Base-by-base conservation (phyloP, 1,140 invertebrate genomes). In the Mamestra configurata region DNA sequence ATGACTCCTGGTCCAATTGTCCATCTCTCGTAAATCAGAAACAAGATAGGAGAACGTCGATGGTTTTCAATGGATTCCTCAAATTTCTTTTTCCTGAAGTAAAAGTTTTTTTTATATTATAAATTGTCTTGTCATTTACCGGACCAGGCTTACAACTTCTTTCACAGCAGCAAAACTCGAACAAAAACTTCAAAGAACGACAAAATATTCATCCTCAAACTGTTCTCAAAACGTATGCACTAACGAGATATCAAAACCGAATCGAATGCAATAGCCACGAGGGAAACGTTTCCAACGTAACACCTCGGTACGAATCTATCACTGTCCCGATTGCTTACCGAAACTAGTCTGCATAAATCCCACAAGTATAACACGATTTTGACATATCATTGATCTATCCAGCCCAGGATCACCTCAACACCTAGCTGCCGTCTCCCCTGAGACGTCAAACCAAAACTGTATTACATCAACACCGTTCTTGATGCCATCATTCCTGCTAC, bases 381-480 rank as follows among this genome's bases (percentile, higher is more conserved):
- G 92, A 93, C 92, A 90, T 90, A 91, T 87, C 90, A 93, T 92
- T 93, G 92, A 92, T 93, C 88, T 92, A 91, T 90, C 88, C 77
- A 84, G 86, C 85, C 82, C 87, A 80, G 83, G 81, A 92, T 90
- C 89, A 90, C 86, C 86, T 91, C 89, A 87, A 90, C 92, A 92
- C 90, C 91, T 91, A 87, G 88, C 84, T 88, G 77, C 82, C 79
- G 79, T 80, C 86, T 88, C 89, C 81, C 86, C 31, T 35, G 82
- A 86, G 90, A 89, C 84, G 77, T 84, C 85, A 84, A 81, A 83
- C 76, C 80, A 82, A 81, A 86, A 81, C 77, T 84, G 82, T 82
- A 78, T 79, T 77, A 72, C 18, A 66, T 35, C 49, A 75, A 46
- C 57, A 49, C 37, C 37, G 57, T 35, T 40, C 11, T 11, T 71